Base-by-base conservation (phyloP, 30 jellyfish, hydroid and myxozoan genomes). In the Cassiopea andromeda region DNA sequence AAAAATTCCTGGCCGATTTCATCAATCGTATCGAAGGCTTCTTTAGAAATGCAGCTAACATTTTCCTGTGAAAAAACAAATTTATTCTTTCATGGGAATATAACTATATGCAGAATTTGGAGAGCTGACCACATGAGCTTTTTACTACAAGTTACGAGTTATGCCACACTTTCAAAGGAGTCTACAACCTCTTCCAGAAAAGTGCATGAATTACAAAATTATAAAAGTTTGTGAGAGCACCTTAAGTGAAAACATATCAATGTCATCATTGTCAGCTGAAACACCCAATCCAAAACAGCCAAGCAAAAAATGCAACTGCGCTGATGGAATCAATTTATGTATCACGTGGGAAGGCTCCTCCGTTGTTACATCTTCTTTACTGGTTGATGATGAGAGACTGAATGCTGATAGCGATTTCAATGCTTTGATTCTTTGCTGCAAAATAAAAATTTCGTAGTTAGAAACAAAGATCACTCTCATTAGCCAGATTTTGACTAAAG, bases 291-390 rank as follows among this genome's bases (percentile, higher is more conserved):
- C 90, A 87, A 58, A 77, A 16, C 82, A 70, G 3, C 85, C 83
- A 9, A 82, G 19, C 60, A 87, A 38, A 80, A 77, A 87, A 46
- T 87, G 82, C 27, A 87, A 83, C 85, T 87, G 94, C 70, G 86
- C 85, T 14, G 94, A 87, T 3, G 94, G 90, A 44, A 87, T 44
- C 90, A 87, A 16, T 27, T 45, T 57, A 49, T 77, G 80, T 47
- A 87, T 75, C 79, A n/a, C 93, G 7, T 50, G 59, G 58, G n/a
- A 84, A 5, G 85, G 18, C 7, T 18, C 48, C 1, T 54, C 83
- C 9, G 3, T 54, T 17, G 46, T n/a, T 14, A 1, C 70, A 45
- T 86, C 78, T 46, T 87, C 94, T 27, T 68, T 87, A 4, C 19
- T 46, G 14, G 48, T 12, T 1, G 45, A 17, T 46, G 78, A 10